These are phyloP conservation scores for Pomacea canaliculata DNA, from an alignment of 2,888 invertebrate species.

Conservation along the genomic window DNA sequence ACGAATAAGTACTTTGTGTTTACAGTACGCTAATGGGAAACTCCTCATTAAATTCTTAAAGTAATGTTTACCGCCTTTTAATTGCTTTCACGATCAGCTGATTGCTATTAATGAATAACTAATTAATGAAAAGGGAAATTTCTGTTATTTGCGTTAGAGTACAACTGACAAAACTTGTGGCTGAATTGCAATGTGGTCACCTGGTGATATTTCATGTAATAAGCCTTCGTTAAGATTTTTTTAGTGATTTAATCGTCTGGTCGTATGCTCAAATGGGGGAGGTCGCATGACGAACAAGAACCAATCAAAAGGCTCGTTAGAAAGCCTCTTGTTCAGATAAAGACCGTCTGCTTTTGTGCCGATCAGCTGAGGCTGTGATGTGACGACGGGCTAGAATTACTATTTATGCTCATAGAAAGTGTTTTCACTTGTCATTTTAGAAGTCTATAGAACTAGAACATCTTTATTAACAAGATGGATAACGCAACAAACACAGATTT, in stretches of 20 bases:
- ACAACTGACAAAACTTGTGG: too few species aligned
- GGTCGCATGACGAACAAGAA: constrained; percentile 11
- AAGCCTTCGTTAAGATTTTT: too few species aligned
- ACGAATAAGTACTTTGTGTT: too few species aligned
- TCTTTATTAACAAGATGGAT: constrained; percentile 8
- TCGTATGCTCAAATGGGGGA: neutral
- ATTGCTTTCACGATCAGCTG: too few species aligned
- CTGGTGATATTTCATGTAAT: too few species aligned
- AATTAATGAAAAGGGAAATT: too few species aligned
- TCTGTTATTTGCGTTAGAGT: too few species aligned
- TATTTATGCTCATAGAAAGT: neutral
- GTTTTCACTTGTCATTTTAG: neutral
- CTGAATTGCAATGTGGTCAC: too few species aligned
- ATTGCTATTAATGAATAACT: too few species aligned
- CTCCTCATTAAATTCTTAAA: too few species aligned
- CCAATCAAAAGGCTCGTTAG: constrained; percentile 42
- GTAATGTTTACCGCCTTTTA: too few species aligned
- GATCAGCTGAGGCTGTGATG: constrained; percentile 21
- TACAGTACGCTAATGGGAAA: too few species aligned
- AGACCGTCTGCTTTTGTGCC: constrained; percentile 25
- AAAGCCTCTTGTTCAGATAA: constrained; percentile 7
- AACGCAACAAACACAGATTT: constrained; percentile 12
- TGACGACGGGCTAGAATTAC: neutral
- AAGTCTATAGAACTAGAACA: neutral
- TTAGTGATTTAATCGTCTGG: neutral